A percentile compares a stretch with the other conserved stretches of the same genome.
Conservation (phyloP, 1,140 invertebrate species). For the Diorhabda carinulata region DNA sequence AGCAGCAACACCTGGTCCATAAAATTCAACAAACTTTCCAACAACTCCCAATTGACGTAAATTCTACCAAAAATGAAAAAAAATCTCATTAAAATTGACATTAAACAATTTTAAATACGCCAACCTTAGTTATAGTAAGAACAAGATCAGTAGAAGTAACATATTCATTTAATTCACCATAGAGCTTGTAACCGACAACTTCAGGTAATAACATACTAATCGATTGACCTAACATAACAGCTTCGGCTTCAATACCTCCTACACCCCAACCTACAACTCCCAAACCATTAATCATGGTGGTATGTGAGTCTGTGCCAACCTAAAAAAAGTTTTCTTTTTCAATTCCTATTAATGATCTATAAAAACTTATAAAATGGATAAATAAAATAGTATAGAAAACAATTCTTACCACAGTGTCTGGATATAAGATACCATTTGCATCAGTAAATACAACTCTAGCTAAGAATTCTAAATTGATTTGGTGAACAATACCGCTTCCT, state of each 20-base stretch:
- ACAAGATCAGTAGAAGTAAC: conserved; percentile 98
- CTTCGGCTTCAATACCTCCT: conserved; percentile 82
- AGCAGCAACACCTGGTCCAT: conserved; percentile 84
- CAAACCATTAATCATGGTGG: conserved; percentile 97
- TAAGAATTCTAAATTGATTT: conserved; percentile 96
- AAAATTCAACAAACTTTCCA: conserved; percentile 98
- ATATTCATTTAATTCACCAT: conserved; percentile 74
- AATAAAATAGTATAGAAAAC: not conserved
- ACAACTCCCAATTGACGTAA: conserved; percentile 91
- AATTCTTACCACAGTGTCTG: conserved; percentile 77
- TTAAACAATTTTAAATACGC: not conserved
- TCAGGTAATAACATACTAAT: conserved; percentile 95
- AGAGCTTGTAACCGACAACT: conserved; percentile 91
- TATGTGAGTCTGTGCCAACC: conserved; percentile 97
- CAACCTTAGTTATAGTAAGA: conserved; percentile 92
- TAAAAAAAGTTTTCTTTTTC: conserved; percentile 9
- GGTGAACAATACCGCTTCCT: conserved; percentile 96
- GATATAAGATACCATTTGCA: conserved; percentile 67
- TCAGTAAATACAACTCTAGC: conserved; percentile 90
- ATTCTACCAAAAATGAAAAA: conserved; percentile 59
- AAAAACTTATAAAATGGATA: not conserved
- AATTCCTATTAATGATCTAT: not conserved
- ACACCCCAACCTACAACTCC: conserved; percentile 77
- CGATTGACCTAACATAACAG: conserved; percentile 90
- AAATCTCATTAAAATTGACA: not conserved